Percentiles rank a stretch among this genome's conserved stretches.
Evolutionary conservation across 2,888 invertebrate genomes (phyloP).

Genomic region (Cancer borealis): DNA sequence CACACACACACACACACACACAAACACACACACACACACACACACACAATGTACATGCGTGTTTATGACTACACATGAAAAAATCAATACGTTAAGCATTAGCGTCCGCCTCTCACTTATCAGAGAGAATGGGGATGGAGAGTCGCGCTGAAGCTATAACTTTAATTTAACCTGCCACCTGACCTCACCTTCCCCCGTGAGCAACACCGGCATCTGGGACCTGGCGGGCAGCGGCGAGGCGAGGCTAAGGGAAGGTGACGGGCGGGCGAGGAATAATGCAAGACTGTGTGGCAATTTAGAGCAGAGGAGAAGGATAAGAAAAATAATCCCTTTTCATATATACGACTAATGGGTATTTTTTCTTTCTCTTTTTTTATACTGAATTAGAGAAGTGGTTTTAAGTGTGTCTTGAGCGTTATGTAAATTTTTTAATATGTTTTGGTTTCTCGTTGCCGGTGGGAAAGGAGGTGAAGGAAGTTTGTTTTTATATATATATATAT

Average conservation of each 20-base stretch:
- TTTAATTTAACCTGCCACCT: conserved; percentile 21
- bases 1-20: conserved; percentile 40
- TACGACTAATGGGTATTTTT: not conserved
- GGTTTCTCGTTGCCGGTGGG: not conserved
- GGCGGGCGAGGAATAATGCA: conserved; percentile 5
- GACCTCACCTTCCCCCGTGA: not conserved
- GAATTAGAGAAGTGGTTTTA: not conserved
- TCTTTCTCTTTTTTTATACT: not conserved
- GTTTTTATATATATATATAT: no score
- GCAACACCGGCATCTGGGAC: not conserved
- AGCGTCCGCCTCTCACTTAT: conserved; percentile 32
- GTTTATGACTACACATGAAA: conserved; percentile 37
- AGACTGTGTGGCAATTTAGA: not conserved
- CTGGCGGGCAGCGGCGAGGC: not conserved
- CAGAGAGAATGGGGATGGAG: conserved; percentile 40
- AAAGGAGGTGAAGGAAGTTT: not conserved
- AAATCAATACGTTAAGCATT: conserved; percentile 37
- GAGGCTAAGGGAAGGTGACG: not conserved
- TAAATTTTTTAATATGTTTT: not conserved
- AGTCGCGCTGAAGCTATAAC: conserved; percentile 33
- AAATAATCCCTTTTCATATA: not conserved
- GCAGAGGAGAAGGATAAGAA: not conserved
- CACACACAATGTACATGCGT: conserved; percentile 40
- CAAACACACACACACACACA: no score
- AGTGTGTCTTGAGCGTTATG: not conserved